Evolutionary conservation across 1,140 invertebrate species (phyloP).

Genomic region (Drosophila bifasciata): DNA sequence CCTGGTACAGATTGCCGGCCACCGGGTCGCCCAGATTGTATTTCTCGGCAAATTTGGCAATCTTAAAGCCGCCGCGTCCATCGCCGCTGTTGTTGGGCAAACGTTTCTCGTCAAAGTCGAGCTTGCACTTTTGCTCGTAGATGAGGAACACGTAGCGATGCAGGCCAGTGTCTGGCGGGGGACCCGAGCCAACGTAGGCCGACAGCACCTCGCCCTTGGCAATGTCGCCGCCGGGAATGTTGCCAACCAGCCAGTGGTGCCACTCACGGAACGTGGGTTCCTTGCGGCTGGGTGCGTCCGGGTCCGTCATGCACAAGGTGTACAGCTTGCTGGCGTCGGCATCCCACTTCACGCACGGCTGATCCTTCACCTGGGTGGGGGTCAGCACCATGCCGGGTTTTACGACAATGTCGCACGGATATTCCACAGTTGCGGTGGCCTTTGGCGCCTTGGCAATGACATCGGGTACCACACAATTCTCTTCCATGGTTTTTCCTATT

Average conservation of each 20-base stretch:
- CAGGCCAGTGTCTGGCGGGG: slow-evolving; percentile 92
- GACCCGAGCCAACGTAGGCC: slow-evolving; percentile 94
- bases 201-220: slow-evolving; percentile 90
- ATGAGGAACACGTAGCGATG: slow-evolving; percentile 96
- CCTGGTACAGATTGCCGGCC: slow-evolving; percentile 95
- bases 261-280: slow-evolving; percentile 93
- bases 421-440: slow-evolving; percentile 37
- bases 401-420: slow-evolving; percentile 84
- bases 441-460: slow-evolving; percentile 66
- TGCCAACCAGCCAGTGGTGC: slow-evolving; percentile 97
- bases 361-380: slow-evolving; percentile 89
- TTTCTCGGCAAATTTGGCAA: slow-evolving; percentile 88
- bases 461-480: slow-evolving; percentile 77
- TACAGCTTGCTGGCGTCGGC: slow-evolving; percentile 88
- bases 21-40: slow-evolving; percentile 93
- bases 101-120: slow-evolving; percentile 72
- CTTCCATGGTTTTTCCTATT: slow-evolving; percentile 53
- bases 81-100: slow-evolving; percentile 88
- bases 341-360: slow-evolving; percentile 88
- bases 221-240: slow-evolving; percentile 93
- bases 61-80: slow-evolving; percentile 91
- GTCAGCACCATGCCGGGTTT: slow-evolving; percentile 88
- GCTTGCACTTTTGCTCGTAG: slow-evolving; percentile 89
- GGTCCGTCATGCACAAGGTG: slow-evolving; percentile 89
- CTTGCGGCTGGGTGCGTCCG: slow-evolving; percentile 88